phyloP scores from a whole-genome alignment of 2,797 vertebrate genomes.

The Microcaecilia unicolor region DNA sequence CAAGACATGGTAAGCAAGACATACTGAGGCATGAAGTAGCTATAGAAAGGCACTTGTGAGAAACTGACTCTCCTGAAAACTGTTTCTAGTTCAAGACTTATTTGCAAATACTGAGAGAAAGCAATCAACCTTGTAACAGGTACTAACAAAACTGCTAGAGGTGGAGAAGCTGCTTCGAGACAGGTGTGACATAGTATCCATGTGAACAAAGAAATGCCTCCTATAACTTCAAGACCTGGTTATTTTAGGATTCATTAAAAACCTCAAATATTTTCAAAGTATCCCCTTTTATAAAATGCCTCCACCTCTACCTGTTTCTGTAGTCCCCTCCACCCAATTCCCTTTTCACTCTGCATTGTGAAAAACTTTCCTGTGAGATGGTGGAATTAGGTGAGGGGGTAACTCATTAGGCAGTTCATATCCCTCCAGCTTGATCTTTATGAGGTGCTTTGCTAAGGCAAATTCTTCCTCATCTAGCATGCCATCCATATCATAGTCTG shows the following conservation, averaged over 20 bases:
- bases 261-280: conserved; percentile 1
- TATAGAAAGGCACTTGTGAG: too few relatives aligned
- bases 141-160: too few relatives aligned
- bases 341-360: conserved; percentile 41
- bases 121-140: too few relatives aligned
- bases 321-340: background rate
- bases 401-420: conserved; percentile 80
- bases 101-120: too few relatives aligned
- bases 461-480: conserved; percentile 97
- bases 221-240: conserved; percentile 11
- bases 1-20: too few relatives aligned
- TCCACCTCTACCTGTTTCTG: background rate
- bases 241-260: background rate
- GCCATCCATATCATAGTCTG: conserved; percentile 85
- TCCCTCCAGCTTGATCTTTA: conserved; percentile 89
- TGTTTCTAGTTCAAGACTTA: too few relatives aligned
- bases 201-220: conserved; percentile 6
- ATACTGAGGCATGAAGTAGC: too few relatives aligned
- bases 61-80: too few relatives aligned
- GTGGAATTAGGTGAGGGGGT: conserved; percentile 81
- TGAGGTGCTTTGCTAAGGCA: conserved; percentile 88
- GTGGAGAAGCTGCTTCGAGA: too few relatives aligned
- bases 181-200: too few relatives aligned
- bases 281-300: background rate
- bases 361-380: conserved; percentile 74